A percentile compares a stretch with the other conserved stretches of the same genome.
Evolutionary conservation across 1,140 invertebrate species (phyloP).

Genomic region (Trachymyrmex septentrionalis): DNA sequence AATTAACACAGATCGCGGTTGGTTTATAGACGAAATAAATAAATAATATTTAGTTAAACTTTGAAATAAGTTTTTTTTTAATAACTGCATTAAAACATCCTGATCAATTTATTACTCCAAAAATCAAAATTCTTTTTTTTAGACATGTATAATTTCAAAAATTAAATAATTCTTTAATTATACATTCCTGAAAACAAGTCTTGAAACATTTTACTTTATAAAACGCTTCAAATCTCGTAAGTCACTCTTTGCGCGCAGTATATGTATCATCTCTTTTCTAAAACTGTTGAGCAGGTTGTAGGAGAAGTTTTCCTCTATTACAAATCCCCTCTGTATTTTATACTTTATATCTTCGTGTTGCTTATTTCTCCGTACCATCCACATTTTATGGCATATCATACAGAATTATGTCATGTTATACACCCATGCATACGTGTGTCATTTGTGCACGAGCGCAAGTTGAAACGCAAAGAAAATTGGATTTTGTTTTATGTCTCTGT

Average conservation of each 20-base stretch:
- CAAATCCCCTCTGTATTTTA: conserved; percentile 34
- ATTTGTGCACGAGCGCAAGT: background rate
- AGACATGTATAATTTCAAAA: background rate
- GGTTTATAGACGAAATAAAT: conserved; percentile 15
- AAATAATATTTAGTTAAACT: background rate
- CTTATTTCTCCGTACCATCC: background rate
- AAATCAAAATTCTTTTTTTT: background rate
- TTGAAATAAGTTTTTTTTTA: background rate
- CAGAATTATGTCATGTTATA: background rate
- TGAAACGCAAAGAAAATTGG: conserved; percentile 29
- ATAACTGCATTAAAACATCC: background rate
- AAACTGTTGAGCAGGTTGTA: background rate
- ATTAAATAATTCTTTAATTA: background rate
- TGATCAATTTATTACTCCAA: background rate
- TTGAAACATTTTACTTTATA: background rate
- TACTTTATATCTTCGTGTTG: conserved; percentile 2
- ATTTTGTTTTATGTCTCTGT: conserved; percentile 41
- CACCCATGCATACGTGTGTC: conserved; percentile 10
- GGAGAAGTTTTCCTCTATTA: background rate
- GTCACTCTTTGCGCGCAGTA: background rate
- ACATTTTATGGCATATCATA: conserved; percentile 22
- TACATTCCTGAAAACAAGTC: background rate
- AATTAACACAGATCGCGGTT: conserved; percentile 37
- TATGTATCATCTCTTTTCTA: background rate
- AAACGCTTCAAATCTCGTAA: background rate